Conservation (phyloP, 2,113 vertebrate genomes). For the Fulmarus glacialis region DNA sequence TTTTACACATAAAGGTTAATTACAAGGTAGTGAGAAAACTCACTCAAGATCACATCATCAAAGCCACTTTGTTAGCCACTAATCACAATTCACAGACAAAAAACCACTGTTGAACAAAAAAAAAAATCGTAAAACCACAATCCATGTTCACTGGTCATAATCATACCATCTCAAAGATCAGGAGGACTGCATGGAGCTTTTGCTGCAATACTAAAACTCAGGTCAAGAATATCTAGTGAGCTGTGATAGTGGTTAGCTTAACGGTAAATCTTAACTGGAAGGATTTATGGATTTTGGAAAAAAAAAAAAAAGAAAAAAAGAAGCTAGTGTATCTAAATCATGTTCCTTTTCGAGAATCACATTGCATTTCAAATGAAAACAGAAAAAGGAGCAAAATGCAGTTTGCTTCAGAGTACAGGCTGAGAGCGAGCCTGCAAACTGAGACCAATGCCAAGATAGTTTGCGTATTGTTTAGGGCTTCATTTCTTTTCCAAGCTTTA, state of each 20-base stretch:
- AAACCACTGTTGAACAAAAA: neutral
- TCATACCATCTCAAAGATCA: neutral
- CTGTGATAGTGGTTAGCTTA: neutral
- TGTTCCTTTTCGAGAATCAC: neutral
- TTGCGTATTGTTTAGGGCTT: neutral
- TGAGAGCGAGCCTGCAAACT: neutral
- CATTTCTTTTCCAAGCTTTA: neutral
- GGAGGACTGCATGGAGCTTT: neutral
- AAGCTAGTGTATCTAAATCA: neutral
- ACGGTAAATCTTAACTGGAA: neutral
- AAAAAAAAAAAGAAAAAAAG: rapidly evolving
- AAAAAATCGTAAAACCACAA: neutral
- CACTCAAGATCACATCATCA: neutral
- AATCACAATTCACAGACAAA: neutral
- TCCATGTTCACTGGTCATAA: neutral
- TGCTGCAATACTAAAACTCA: neutral
- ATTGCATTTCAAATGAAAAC: neutral
- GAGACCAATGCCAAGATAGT: neutral
- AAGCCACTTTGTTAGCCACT: neutral
- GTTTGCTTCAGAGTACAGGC: neutral
- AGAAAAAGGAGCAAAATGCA: neutral
- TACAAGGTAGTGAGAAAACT: neutral
- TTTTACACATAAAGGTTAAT: neutral
- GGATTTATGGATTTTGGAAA: neutral
- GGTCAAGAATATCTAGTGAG: neutral